Evolutionary conservation across 2,113 vertebrate genomes (phyloP).

Genomic region (Cinclus cinclus): DNA sequence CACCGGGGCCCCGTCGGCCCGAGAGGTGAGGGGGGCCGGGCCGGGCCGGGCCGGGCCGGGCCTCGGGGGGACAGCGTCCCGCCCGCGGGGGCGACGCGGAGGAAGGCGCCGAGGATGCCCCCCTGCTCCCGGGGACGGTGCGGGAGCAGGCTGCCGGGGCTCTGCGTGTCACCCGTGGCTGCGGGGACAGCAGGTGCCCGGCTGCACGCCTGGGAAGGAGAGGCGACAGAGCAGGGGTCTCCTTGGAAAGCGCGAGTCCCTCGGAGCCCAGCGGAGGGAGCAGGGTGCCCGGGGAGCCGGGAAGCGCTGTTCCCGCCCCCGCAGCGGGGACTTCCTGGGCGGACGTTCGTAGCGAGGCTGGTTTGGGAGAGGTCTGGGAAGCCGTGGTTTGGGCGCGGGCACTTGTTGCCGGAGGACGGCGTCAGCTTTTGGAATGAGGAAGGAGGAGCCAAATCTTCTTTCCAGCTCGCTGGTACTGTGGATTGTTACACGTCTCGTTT

Average conservation of each 20-base stretch:
- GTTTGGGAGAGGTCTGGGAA: neutral
- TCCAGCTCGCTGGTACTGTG: neutral
- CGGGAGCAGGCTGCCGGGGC: neutral
- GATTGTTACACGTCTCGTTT: neutral
- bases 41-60: neutral
- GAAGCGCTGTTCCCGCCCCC: neutral
- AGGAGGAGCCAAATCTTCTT: neutral
- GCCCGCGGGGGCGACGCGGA: neutral
- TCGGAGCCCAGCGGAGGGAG: neutral
- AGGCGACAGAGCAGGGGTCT: neutral
- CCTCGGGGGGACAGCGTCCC: neutral
- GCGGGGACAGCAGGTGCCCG: neutral
- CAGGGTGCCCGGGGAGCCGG: neutral
- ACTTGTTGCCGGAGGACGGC: neutral
- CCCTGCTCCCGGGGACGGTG: neutral
- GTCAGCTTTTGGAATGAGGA: neutral
- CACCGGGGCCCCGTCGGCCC: neutral
- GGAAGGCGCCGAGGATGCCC: neutral
- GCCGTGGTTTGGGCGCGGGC: rapidly evolving
- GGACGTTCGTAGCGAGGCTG: rapidly evolving
- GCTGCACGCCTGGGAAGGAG: neutral
- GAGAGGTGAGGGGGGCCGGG: neutral
- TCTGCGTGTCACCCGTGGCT: neutral
- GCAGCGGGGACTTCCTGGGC: neutral
- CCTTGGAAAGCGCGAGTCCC: neutral